Evolutionary conservation across 2,113 vertebrate species (phyloP), one percentile per base, ranked within the genome.

Genomic region (Muntiacus muntjak): DNA sequence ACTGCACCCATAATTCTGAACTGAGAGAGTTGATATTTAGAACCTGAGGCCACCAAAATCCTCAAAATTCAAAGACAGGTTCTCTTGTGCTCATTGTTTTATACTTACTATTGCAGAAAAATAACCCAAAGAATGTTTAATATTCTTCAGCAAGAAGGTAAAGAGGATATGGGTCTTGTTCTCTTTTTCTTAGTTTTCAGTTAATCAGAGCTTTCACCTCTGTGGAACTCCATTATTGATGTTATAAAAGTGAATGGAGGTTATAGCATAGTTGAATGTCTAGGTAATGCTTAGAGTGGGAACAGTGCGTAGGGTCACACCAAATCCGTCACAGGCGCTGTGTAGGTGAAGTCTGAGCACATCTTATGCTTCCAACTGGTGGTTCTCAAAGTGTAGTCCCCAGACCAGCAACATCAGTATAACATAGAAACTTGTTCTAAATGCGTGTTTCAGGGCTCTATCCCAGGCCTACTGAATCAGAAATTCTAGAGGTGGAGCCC

Each of bases 251-350:
- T 36, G 15, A 78, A 33, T 6, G 26, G 28, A 57, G 19, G 45
- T 23, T 13, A 26, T 3, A 21, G 40, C 17, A 0, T 11, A 55
- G 40, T 7, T 88, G 45, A 64, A 58, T 21, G 64, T 36, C 45
- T 2, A 33, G 45, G 3, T 30, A 17, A 60, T 1, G 23, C 64
- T 33, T 5, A 30, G 54, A 33, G 21, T 1, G 19, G 52, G 45
- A 62, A 11, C 3, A 0, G 57, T 0, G 16, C 15, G 23, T 23
- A 3, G 43, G 23, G 19, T 16, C 2, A n/a, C 21, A 0, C 23
- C 6, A 33, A 7, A 0, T 36, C 17, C 7, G 3, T 9, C 25
- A 2, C 8, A 43, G n/a, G 40, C 15, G 23, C 60, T 23, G 8
- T 71, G 87, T 4, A 54, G 55, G 7, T 8, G 9, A 23, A 5